Conservation (phyloP, 2,888 invertebrate species). For the Micoletzkya japonica region DNA sequence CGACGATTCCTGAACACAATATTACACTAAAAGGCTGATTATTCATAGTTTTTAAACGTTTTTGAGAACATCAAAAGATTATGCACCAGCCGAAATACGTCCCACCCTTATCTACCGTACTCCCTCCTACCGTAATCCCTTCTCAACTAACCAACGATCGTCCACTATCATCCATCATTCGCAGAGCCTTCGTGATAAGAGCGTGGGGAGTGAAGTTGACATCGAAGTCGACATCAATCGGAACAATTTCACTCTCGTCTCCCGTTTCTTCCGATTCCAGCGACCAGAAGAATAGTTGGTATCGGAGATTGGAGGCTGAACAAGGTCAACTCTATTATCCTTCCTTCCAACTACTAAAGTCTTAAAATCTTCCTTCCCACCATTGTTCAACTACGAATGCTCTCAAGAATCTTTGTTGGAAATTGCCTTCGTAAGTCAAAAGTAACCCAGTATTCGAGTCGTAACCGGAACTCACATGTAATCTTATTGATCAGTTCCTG, state of each 20-base stretch:
- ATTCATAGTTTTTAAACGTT: no score
- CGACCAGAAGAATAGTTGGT: constrained; percentile 39
- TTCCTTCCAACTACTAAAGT: neutral
- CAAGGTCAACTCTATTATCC: neutral
- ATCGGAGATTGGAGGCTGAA: constrained; percentile 34
- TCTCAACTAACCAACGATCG: neutral
- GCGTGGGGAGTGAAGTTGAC: constrained; percentile 31
- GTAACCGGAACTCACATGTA: constrained; percentile 27
- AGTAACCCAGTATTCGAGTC: neutral
- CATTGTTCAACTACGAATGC: no score
- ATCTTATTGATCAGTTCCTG: constrained; percentile 37
- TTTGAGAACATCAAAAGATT: no score
- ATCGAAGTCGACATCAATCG: constrained; percentile 32
- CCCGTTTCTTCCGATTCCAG: constrained; percentile 29
- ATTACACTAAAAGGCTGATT: no score
- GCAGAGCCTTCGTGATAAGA: constrained; percentile 22
- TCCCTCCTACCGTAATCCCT: neutral
- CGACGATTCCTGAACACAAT: constrained; percentile 32
- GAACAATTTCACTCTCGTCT: neutral
- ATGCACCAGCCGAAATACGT: no score
- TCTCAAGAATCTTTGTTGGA: no score
- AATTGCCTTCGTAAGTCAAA: neutral
- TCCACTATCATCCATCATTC: neutral
- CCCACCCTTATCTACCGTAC: neutral
- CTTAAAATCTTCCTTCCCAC: neutral